These are phyloP conservation scores for Trachops cirrhosus DNA, from an alignment of 2,797 vertebrate genomes.

Conservation along the genomic window DNA sequence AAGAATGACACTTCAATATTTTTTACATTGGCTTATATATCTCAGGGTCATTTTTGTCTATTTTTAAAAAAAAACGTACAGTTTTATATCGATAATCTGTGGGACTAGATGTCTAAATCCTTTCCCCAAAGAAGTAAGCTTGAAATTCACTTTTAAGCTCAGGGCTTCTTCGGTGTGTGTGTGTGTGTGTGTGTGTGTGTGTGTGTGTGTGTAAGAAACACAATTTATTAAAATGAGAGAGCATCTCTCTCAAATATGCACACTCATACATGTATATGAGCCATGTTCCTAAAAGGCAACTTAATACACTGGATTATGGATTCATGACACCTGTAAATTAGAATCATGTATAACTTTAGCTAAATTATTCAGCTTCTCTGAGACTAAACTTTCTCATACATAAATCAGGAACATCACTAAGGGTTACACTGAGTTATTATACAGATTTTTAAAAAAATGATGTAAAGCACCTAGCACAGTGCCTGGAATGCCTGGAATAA, in stretches of 20 bases:
- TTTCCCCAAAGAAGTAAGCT: background rate
- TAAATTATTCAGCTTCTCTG: background rate
- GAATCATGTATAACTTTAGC: background rate
- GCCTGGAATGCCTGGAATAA: background rate
- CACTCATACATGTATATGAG: background rate
- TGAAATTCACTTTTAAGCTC: background rate
- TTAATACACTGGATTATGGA: background rate
- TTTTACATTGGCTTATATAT: background rate
- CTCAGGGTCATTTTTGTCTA: background rate
- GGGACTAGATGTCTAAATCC: background rate
- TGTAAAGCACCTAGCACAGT: background rate
- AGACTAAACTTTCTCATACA: background rate
- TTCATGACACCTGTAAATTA: background rate
- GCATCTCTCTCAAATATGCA: background rate
- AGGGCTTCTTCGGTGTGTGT: background rate
- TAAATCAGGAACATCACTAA: background rate
- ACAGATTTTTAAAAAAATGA: background rate
- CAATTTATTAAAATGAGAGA: background rate
- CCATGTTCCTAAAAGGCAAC: background rate
- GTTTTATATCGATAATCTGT: background rate
- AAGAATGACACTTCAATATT: background rate
- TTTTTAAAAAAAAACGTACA: background rate
- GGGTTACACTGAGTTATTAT: background rate
- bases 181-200: background rate
- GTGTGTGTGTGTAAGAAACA: background rate